Evolutionary conservation across 2,888 invertebrate species (phyloP), one percentile per base, ranked within the genome.

Genomic region (Amorpha juglandis): DNA sequence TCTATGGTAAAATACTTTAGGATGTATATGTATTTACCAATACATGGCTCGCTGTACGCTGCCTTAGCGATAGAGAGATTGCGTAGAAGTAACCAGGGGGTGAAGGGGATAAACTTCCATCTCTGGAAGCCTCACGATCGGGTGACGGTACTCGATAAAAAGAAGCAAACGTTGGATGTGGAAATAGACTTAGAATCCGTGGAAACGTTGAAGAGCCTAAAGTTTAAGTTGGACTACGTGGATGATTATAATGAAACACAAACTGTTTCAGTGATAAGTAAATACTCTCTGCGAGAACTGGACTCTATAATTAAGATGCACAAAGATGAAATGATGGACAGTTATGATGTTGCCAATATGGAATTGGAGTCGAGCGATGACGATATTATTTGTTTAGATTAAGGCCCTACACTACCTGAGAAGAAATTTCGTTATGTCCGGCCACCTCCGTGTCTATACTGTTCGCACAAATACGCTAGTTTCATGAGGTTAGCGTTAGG

Each of bases 261-360:
- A 6, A 73, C 67, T 0, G 80, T 79, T 0, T 12, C 52, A 0
- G 80, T 89, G 0, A 75, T 71, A 42, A 83, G 86, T 0, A 75
- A 81, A 16, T 76, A 79, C 68, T 77, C 86, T 0, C n/a, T 70
- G 4, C 38, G 71, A 0, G 74, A 73, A 55, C 71, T 92, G 9
- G 66, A 76, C 33, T 84, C 87, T 0, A 53, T 80, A 1, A 78
- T 92, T 0, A 76, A 77, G 6, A 84, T 80, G 55, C 81, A 71
- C 66, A 91, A 82, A 70, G 70, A 78, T 0, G 90, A 92, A 68
- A 73, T 78, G 68, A 81, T 70, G 0, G 92, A 92, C 65, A 86
- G 79, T 27, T 89, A 91, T 64, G 89, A 84, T 62, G 84, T 89
- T 0, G 81, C 88, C 7, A 90, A 91, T 67, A 93, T 93, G 92